Evolutionary conservation across 2,113 vertebrate species (phyloP), one percentile per base, ranked within the genome.

Genomic region (Colaptes auratus): DNA sequence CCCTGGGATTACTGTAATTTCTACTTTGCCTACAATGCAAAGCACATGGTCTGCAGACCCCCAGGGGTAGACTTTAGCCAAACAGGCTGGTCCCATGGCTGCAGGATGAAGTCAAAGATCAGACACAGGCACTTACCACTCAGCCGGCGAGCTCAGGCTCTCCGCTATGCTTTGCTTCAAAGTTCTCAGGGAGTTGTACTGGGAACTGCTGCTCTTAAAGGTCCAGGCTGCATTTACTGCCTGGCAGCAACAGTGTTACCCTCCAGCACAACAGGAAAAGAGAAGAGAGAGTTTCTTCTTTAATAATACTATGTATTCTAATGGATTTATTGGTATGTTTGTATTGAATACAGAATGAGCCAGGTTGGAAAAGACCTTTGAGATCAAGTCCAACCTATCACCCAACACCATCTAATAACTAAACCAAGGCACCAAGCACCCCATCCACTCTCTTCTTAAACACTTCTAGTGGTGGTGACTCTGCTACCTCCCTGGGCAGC

Each of bases 151-250:
- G 84, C 72, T 76, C 85, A 4, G 53, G 0, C 67, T 88, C 64
- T 39, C 64, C 3, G 2, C 48, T 28, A 39, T 3, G 23, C 3
- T 6, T 13, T 53, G 73, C 48, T 90, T 82, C 61, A 11, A 58
- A 90, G 76, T 44, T 78, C 69, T 61, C 91, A 63, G 85, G 19
- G 64, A 20, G 44, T 15, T 65, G 87, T 7, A 3, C 48, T n/a
- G 52, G 15, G 64, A 73, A 19, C 20, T 71, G 73, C 85, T 67
- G 82, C 72, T 80, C 88, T 97, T 97, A 96, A 97, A 97, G 95
- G 76, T 50, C 21, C 87, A 93, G 89, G 75, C 72, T 88, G 60
- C 94, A 16, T 91, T 89, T 80, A 7, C 19, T 79, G 67, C 60
- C 64, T 65, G 39, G 3, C 82, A 64, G 60, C 27, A 23, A n/a